These are phyloP conservation scores for Mnemiopsis leidyi DNA, from an alignment of 37 sponge, comb jelly and placozoan genomes.

Conservation along the genomic window DNA sequence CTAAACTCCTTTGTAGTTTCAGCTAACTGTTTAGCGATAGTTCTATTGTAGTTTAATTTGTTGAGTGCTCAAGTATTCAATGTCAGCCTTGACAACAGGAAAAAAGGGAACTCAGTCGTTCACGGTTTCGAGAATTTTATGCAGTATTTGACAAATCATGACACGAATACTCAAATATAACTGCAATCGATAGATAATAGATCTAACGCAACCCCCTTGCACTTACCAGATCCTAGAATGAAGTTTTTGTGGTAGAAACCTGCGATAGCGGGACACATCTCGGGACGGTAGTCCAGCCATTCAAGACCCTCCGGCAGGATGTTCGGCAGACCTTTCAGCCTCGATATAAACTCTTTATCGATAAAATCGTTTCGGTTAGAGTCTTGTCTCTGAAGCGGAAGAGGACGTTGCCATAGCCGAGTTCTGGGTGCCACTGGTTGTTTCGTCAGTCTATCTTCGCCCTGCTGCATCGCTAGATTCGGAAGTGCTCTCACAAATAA, in stretches of 20 bases:
- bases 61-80: too few relatives aligned
- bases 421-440: not conserved
- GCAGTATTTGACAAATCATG: too few relatives aligned
- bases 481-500: not conserved
- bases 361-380: slow-evolving; percentile 6
- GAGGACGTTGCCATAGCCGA: not conserved
- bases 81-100: too few relatives aligned
- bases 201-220: too few relatives aligned
- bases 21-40: too few relatives aligned
- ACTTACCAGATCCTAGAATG: not conserved
- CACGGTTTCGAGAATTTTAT: too few relatives aligned
- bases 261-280: not conserved
- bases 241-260: not conserved
- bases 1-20: too few relatives aligned
- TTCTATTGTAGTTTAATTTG: too few relatives aligned
- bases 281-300: not conserved
- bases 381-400: slow-evolving; percentile 5
- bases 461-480: not conserved
- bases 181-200: too few relatives aligned
- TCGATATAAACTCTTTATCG: not conserved
- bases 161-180: too few relatives aligned
- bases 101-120: too few relatives aligned
- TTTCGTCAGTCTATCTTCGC: not conserved
- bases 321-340: not conserved
- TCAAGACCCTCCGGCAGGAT: slow-evolving; percentile 17